phyloP scores from a whole-genome alignment of 2,888 invertebrate genomes.

The Acronicta leporina region DNA sequence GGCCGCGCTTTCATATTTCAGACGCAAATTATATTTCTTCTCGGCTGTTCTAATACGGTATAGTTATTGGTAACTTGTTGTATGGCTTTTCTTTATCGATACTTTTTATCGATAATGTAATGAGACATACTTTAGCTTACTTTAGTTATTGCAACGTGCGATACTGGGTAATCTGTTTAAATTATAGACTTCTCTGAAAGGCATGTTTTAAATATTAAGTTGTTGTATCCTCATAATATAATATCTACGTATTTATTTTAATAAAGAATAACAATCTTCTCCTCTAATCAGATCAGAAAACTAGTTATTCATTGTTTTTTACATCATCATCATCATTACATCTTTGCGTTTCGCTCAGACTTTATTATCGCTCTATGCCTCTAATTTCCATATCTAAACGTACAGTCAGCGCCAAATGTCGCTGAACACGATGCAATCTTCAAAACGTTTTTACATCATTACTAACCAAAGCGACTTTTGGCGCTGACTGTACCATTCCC shows the following conservation, averaged over 20 bases:
- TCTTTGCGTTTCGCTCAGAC: neutral
- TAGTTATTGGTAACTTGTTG: constrained; percentile 18
- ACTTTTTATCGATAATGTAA: constrained; percentile 29
- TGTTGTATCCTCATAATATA: too few species aligned
- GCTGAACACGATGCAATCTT: too few species aligned
- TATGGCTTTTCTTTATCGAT: constrained; percentile 9
- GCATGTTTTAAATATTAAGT: neutral
- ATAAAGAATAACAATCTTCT: too few species aligned
- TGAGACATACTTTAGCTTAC: constrained; percentile 23
- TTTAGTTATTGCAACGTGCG: constrained; percentile 24
- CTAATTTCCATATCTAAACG: neutral
- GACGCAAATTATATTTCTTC: constrained; percentile 51
- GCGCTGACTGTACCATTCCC: too few species aligned
- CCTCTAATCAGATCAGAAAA: too few species aligned
- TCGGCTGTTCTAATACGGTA: constrained; percentile 26
- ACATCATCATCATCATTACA: too few species aligned
- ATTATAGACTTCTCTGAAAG: neutral
- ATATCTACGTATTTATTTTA: too few species aligned
- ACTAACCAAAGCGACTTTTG: too few species aligned
- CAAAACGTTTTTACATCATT: too few species aligned
- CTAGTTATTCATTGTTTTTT: too few species aligned
- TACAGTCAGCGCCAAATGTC: too few species aligned
- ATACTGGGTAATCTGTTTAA: constrained; percentile 2
- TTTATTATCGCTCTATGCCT: neutral
- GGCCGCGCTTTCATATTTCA: constrained; percentile 32